Conservation (phyloP, 2,888 invertebrate genomes). For the Diarsia dahlii region DNA sequence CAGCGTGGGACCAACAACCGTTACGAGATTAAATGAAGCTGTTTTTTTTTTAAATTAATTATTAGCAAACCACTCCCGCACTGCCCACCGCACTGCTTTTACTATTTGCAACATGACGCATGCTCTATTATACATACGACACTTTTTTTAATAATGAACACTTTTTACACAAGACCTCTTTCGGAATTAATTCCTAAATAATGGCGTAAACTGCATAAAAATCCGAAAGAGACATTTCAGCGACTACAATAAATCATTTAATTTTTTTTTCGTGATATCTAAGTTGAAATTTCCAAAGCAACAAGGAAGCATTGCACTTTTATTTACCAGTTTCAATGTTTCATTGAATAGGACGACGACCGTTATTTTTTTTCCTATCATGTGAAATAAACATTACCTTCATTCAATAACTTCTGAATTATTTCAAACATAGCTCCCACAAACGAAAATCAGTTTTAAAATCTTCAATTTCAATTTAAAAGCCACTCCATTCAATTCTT, state of each 20-base stretch:
- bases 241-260: too few relatives aligned
- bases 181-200: neutral
- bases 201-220: neutral
- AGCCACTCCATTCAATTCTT: slow-evolving; percentile 7
- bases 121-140: neutral
- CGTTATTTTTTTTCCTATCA: neutral
- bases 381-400: neutral
- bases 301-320: neutral
- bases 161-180: neutral
- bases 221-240: too few relatives aligned
- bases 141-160: too few relatives aligned
- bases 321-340: neutral
- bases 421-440: neutral
- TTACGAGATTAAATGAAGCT: neutral
- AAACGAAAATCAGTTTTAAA: slow-evolving; percentile 3
- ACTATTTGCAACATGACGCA: neutral
- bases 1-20: slow-evolving; percentile 22
- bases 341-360: neutral
- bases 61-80: neutral
- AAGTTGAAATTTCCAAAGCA: neutral
- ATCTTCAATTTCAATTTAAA: slow-evolving; percentile 24
- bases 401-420: neutral
- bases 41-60: neutral
- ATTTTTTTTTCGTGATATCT: too few relatives aligned
- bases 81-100: neutral